phyloP scores from a whole-genome alignment of 2,113 vertebrate genomes.

The Poeciliopsis prolifica region DNA sequence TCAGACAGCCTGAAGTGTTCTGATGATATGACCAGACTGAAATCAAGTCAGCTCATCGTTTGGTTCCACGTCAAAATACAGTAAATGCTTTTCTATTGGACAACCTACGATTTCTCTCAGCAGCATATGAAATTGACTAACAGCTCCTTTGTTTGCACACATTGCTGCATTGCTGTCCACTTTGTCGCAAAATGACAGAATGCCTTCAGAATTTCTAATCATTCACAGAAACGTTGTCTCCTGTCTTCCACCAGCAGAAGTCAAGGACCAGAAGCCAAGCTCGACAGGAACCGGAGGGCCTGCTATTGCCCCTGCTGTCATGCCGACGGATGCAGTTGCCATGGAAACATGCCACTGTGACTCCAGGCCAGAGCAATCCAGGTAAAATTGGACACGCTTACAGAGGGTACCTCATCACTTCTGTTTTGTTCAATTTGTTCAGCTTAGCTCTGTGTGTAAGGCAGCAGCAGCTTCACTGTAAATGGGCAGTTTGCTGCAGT shows the following conservation, averaged over 20 bases:
- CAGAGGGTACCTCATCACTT: neutral
- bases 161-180: no score
- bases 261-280: conserved; percentile 13
- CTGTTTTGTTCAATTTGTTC: no score
- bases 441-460: no score
- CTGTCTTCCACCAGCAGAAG: neutral
- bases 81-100: no score
- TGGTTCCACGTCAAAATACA: no score
- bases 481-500: no score
- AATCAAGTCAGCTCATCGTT: no score
- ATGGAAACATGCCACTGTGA: conserved; percentile 54
- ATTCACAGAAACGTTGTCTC: neutral
- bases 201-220: neutral
- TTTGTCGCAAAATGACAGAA: neutral
- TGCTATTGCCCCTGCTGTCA: neutral
- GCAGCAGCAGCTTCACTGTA: neutral
- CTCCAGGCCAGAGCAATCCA: conserved; percentile 68
- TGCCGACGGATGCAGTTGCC: conserved; percentile 59
- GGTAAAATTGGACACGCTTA: conserved; percentile 71
- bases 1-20: no score
- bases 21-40: no score
- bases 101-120: no score
- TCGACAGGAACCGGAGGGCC: neutral
- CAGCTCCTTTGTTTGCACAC: no score
- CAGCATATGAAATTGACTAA: no score